Base-by-base conservation (phyloP, 1,140 invertebrate species). In the Drosophila repletoides region DNA sequence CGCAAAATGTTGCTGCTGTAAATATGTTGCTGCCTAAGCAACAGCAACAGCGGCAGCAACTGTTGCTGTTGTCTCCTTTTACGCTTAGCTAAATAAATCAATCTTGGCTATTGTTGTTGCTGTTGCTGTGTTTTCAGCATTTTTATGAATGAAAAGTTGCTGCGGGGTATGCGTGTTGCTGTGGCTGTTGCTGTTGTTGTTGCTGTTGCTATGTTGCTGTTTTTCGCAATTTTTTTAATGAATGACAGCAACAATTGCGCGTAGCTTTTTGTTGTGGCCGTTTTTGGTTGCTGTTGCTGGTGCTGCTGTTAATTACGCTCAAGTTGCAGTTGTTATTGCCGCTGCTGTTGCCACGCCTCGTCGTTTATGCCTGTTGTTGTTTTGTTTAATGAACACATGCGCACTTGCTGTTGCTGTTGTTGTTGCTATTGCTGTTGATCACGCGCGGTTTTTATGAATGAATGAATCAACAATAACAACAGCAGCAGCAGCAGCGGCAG, bases 1-100 rank as follows among this genome's bases (percentile, higher is more conserved):
- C 79, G 65, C 77, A 83, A 83, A 73, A 77, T 84, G 79, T 83
- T 83, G 61, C 46, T 48, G 65, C 10, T 43, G 33, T 61, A 52
- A 52, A 43, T 28, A 43, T 56, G 52, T 58, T 58, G 55, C 41
- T 58, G 31, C 19, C n/a, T 7, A 24, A 1, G 21, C 22, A 29
- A 6, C 34, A 10, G 34, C 15, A 14, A 29, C 33, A 53, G 51
- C 41, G 26, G 51, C 51, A 36, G 46, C 15, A 33, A 51, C 26
- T 33, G 43, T 17, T 56, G 52, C 67, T 38, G 49, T 72, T 72
- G 77, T 59, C 79, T 84, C 80, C 74, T 79, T 84, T 86, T 84
- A 86, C 79, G 79, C 67, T 68, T 43, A 61, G 79, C 74, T 64
- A 86, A 86, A 84, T 83, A 84, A 86, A 84, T 84, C 77, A 84